Base-by-base conservation (phyloP, 2,888 invertebrate species). In the Ligdia adustata region DNA sequence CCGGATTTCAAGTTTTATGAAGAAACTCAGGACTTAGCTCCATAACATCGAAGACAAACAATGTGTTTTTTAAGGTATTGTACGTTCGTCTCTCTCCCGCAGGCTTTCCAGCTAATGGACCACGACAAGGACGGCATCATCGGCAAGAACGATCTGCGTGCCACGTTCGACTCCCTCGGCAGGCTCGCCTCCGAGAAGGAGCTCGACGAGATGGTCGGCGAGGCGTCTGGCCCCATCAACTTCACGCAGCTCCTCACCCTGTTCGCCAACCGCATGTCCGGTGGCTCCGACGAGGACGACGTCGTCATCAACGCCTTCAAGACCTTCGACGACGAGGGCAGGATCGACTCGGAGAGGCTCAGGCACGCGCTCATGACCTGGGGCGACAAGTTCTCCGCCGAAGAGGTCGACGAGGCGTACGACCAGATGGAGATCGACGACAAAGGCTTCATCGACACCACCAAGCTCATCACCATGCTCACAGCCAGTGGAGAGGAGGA, bases 21-120 rank as follows among this genome's bases (percentile, higher is more conserved):
- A 16, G 16, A 16, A 4, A 16, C 5, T n/a, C n/a, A n/a, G n/a
- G n/a, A n/a, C n/a, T n/a, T n/a, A n/a, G n/a, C n/a, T n/a, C 18
- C 4, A 18, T 18, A 18, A 18, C 18, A 18, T 18, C 18, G 18
- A 7, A 18, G 18, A n/a, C n/a, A n/a, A n/a, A n/a, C n/a, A n/a
- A n/a, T n/a, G n/a, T n/a, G n/a, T n/a, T n/a, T n/a, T n/a, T 18
- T 1, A 18, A 4, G 3, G 6, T 20, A 32, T 9, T n/a, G 2
- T 9, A 24, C 16, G 9, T 12, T 3, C 4, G 3, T 54, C 13
- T 35, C 54, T 51, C 16, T 49, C 47, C 52, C 41, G 3, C 82
- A 97, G 95, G 98, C 96, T 79, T 98, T 98, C 95, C 95, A 95
- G 91, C 94, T 98, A 74, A 98, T 98, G 95, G 98, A 98, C 92